These are phyloP conservation scores for Amblyornis subalaris DNA, from an alignment of 2,113 vertebrate genomes.

Conservation along the genomic window DNA sequence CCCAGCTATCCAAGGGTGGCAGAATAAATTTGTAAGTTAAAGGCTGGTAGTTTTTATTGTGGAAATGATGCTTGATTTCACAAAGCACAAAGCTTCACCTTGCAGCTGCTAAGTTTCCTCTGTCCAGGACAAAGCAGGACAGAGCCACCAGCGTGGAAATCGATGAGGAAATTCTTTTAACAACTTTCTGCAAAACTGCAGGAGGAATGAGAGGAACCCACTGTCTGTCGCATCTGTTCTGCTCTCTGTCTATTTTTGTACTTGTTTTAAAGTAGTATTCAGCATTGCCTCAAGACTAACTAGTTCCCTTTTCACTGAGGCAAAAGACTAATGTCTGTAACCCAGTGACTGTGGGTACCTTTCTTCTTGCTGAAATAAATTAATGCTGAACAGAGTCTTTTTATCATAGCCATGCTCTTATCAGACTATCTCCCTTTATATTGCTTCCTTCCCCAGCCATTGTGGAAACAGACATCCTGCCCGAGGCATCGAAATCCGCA, in stretches of 20 bases:
- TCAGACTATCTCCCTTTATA: conserved; percentile 29
- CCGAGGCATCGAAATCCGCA: conserved; percentile 20
- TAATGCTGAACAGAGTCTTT: conserved; percentile 2
- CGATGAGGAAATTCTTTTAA: conserved; percentile 60
- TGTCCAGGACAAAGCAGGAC: conserved; percentile 71
- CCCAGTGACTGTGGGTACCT: background rate
- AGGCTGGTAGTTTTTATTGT: background rate
- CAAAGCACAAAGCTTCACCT: conserved; percentile 48
- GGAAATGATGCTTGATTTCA: background rate
- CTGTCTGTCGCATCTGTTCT: background rate
- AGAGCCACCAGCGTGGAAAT: conserved; percentile 72
- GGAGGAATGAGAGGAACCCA: background rate
- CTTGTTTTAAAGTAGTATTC: background rate
- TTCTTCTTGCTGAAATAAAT: conserved; percentile 24
- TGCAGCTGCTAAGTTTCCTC: conserved; percentile 67
- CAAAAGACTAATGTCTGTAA: background rate
- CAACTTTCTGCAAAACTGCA: conserved; percentile 70
- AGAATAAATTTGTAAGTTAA: background rate
- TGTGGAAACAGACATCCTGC: conserved; percentile 54
- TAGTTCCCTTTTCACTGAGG: background rate
- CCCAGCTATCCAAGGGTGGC: background rate
- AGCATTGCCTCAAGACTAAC: background rate
- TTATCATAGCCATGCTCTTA: background rate
- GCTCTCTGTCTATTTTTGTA: background rate
- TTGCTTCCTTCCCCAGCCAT: conserved; percentile 43